Percentiles rank a stretch among this genome's conserved stretches.
phyloP scores from a whole-genome alignment of 2,888 invertebrate species.

The Euphydryas editha region DNA sequence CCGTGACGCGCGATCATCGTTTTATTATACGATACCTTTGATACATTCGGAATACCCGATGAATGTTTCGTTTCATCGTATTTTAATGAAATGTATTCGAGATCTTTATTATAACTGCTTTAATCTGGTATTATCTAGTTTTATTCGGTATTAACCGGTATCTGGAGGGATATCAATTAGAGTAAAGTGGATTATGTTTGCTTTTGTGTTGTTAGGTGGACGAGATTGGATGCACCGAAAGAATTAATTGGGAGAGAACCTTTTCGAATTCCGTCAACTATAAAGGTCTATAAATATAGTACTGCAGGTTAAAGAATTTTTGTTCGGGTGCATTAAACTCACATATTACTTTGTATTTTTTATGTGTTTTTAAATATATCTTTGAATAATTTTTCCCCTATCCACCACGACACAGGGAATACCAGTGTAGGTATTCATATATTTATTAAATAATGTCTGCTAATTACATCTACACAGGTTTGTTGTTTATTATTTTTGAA shows the following conservation, averaged over 20 bases:
- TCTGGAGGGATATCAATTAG: no score
- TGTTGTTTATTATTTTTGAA: no score
- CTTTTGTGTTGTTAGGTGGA: no score
- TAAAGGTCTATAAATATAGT: background rate
- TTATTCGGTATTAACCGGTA: background rate
- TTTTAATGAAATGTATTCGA: constrained; percentile 4
- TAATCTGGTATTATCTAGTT: background rate
- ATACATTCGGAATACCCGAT: constrained; percentile 23
- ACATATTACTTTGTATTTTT: background rate
- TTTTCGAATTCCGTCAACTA: background rate
- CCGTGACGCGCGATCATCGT: constrained; percentile 26
- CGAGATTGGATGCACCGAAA: background rate
- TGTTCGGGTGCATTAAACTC: background rate
- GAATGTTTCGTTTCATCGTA: constrained; percentile 4
- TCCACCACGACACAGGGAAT: no score
- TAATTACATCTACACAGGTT: no score
- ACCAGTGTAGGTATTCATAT: no score
- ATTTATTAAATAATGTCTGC: no score
- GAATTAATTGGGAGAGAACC: background rate
- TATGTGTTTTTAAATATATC: no score
- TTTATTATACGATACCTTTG: constrained; percentile 32
- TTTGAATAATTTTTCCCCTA: no score
- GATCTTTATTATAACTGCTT: constrained; percentile 1
- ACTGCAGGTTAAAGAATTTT: background rate
- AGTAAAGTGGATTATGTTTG: no score